These are phyloP conservation scores for Bucorvus abyssinicus DNA, from an alignment of 2,797 vertebrate genomes.

Conservation along the genomic window DNA sequence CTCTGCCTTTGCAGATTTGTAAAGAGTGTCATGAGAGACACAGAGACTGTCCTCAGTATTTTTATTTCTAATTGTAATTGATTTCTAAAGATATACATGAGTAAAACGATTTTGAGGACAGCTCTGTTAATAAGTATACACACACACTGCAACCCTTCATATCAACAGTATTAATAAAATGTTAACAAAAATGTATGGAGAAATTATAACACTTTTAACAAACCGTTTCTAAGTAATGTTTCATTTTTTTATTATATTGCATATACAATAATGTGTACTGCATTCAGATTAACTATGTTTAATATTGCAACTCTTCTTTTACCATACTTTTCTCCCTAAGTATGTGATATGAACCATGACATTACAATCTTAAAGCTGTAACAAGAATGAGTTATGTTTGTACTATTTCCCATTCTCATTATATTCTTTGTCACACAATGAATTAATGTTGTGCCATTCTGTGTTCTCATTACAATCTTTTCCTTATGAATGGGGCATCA, in stretches of 20 bases:
- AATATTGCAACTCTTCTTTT: slow-evolving; percentile 63
- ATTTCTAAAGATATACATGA: neutral
- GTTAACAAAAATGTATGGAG: neutral
- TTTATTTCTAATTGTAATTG: slow-evolving; percentile 41
- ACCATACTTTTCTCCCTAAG: slow-evolving; percentile 75
- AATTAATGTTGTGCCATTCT: slow-evolving; percentile 84
- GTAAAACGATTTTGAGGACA: neutral
- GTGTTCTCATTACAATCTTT: slow-evolving; percentile 82
- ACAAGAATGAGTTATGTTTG: slow-evolving; percentile 84
- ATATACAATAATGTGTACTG: slow-evolving; percentile 58
- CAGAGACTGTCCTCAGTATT: neutral
- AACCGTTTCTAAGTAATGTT: slow-evolving; percentile 11
- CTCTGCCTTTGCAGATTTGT: neutral
- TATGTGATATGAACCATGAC: slow-evolving; percentile 84
- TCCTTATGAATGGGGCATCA: slow-evolving; percentile 83
- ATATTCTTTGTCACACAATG: slow-evolving; percentile 85
- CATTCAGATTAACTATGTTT: slow-evolving; percentile 68
- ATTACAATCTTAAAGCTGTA: slow-evolving; percentile 85
- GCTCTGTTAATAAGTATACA: neutral
- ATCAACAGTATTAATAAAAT: neutral
- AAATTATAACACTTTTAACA: slow-evolving; percentile 39
- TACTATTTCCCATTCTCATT: slow-evolving; percentile 86
- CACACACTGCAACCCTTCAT: neutral
- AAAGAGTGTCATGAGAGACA: neutral
- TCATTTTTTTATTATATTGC: slow-evolving; percentile 9